These are phyloP conservation scores for Vireo altiloquus DNA, from an alignment of 2,113 vertebrate genomes.

Conservation along the genomic window DNA sequence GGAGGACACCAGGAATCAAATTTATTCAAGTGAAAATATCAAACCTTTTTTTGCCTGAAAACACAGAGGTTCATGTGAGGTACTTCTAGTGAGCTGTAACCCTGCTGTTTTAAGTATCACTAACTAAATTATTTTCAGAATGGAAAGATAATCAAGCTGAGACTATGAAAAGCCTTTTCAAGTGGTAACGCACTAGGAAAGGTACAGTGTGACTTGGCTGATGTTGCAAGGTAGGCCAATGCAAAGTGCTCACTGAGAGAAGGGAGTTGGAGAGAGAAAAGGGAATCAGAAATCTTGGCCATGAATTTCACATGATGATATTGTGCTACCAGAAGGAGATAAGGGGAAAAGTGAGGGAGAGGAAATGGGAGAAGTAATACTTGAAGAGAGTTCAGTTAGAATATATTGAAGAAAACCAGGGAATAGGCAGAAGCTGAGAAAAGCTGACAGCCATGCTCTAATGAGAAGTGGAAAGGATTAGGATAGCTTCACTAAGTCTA, in stretches of 20 bases:
- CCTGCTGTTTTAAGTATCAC: not conserved
- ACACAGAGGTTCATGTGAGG: not conserved
- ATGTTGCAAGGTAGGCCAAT: not conserved
- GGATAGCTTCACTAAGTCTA: not conserved
- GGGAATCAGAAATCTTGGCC: not conserved
- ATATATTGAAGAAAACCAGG: slow-evolving; percentile 9
- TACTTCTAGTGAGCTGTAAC: not conserved
- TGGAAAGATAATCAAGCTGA: not conserved
- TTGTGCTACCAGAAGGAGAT: not conserved
- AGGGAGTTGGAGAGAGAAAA: not conserved
- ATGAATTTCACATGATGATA: not conserved
- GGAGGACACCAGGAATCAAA: not conserved
- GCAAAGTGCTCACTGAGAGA: not conserved
- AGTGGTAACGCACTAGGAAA: not conserved
- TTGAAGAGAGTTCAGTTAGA: not conserved
- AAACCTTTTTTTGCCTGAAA: not conserved
- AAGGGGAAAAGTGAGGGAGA: not conserved
- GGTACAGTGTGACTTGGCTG: not conserved
- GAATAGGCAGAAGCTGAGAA: not conserved
- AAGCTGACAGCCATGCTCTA: slow-evolving; percentile 25
- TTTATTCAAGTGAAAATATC: not conserved
- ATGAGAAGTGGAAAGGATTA: slow-evolving; percentile 15
- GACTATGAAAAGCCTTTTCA: not conserved
- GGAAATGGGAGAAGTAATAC: not conserved
- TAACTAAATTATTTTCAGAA: not conserved